Evolutionary conservation across 2,113 vertebrate genomes (phyloP), one percentile per base, ranked within the genome.

Genomic region (Sebastes fasciatus): DNA sequence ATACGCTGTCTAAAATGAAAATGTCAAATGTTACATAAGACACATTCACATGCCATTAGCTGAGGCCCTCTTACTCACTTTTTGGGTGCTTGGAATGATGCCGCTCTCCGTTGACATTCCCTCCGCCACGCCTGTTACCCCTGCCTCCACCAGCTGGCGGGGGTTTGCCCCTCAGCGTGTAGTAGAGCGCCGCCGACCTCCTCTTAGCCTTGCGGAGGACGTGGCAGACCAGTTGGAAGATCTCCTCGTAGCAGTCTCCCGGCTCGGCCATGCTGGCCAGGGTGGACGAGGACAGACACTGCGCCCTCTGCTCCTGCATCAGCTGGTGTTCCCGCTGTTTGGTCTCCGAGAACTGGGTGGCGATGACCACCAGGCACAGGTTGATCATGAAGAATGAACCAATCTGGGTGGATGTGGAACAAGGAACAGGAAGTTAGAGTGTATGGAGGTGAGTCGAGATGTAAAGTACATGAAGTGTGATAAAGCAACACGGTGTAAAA

Each of bases 311-410:
- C 92, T 99, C 98, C 95, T 99, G 97, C 98, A 99, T 99, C 95
- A 99, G 94, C 95, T 98, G 97, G 93, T 99, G 97, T 79, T 99
- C 98, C 60, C 98, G 96, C 94, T 99, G 98, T 94, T 99, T 99
- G 80, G 98, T 99, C 95, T 99, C 98, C 0, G 98, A 99, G 95
- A 99, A 99, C 94, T 99, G 98, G 0, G 98, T 99, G 88, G 98
- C 98, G 4, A 99, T 99, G 78, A 99, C 98, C 88, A 99, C 98
- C 86, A 99, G 96, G 96, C 98, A 99, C 92, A 99, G 96, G 95
- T 99, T 99, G 91, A 97, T 97, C 96, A 97, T 97, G 95, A 97
- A 97, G 93, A 97, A 97, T 4, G 96, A 97, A 85, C 97, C 97
- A 46, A 98, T 97, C 97, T 98, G 93, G 86, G 49, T 9, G 21